Percentiles rank a stretch among this genome's conserved stretches.
These are phyloP conservation scores for Coelinius sp. DNA, from an alignment of 2,888 invertebrate genomes.

Conservation along the genomic window DNA sequence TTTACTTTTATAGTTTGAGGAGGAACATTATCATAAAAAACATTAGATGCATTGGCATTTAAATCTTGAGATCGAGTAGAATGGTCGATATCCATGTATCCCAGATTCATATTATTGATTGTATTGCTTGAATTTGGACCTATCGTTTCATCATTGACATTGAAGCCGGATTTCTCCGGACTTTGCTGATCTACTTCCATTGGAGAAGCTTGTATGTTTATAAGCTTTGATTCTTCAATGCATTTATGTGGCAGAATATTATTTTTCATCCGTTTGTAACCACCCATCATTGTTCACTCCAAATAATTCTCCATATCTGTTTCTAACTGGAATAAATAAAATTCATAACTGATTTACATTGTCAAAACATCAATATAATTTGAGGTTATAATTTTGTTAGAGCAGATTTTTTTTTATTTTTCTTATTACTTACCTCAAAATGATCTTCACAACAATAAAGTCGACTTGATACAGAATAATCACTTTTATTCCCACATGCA, in stretches of 20 bases:
- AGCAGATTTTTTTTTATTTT: background rate
- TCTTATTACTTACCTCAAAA: background rate
- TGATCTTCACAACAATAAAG: constrained; percentile 8
- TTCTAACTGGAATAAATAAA: background rate
- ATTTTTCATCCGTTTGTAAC: background rate
- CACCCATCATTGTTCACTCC: background rate
- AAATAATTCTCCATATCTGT: constrained; percentile 2
- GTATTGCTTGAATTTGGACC: too few relatives aligned
- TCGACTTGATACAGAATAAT: background rate
- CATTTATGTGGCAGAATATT: background rate
- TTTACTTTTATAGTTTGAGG: background rate
- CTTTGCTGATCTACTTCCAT: too few relatives aligned
- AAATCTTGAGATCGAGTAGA: too few relatives aligned
- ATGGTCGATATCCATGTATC: too few relatives aligned
- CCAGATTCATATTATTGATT: too few relatives aligned
- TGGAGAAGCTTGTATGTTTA: too few relatives aligned
- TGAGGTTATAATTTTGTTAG: background rate
- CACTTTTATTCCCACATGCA: background rate
- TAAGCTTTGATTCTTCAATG: too few relatives aligned
- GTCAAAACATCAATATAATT: background rate
- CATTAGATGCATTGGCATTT: too few relatives aligned
- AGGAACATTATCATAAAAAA: background rate
- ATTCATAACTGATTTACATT: background rate
- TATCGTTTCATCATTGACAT: too few relatives aligned
- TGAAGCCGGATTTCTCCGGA: too few relatives aligned